These are phyloP conservation scores for Philopotamus ludificatus DNA, from an alignment of 1,140 invertebrate species.

Conservation along the genomic window DNA sequence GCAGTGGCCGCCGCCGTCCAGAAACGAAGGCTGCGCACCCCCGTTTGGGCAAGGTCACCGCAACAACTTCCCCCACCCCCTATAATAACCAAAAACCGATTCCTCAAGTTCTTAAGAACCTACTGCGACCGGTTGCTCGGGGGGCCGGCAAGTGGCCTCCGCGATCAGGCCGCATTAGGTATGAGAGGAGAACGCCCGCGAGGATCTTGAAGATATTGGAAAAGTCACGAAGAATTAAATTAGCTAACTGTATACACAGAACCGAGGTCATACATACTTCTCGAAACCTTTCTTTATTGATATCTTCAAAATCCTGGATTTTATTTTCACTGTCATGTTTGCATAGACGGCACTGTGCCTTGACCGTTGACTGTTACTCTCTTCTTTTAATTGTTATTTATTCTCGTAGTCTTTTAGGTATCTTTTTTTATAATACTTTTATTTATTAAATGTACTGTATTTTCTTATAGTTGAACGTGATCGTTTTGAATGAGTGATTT, in stretches of 20 bases:
- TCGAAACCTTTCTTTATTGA: constrained; percentile 35
- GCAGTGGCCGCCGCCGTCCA: constrained; percentile 50
- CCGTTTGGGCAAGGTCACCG: constrained; percentile 69
- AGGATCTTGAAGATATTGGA: constrained; percentile 39
- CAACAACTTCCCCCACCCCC: constrained; percentile 25
- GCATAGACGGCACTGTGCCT: constrained; percentile 33
- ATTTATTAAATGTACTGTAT: constrained; percentile 21
- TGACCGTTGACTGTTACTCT: constrained; percentile 32
- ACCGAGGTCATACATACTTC: too few relatives aligned
- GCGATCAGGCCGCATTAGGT: constrained; percentile 18
- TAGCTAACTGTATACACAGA: too few relatives aligned
- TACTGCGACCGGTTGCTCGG: not conserved
- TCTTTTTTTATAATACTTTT: constrained; percentile 25
- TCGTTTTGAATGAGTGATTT: constrained; percentile 21
- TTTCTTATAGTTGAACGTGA: constrained; percentile 27
- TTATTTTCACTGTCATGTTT: constrained; percentile 28
- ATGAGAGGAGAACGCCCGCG: constrained; percentile 33
- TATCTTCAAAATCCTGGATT: constrained; percentile 27
- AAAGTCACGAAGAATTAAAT: constrained; percentile 34
- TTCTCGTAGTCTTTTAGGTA: constrained; percentile 28
- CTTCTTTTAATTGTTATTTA: constrained; percentile 17
- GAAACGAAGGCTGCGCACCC: constrained; percentile 69
- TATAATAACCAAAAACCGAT: not conserved
- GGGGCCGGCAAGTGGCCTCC: constrained; percentile 8
- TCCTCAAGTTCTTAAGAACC: constrained; percentile 3